Evolutionary conservation across 1,140 invertebrate species (phyloP), one percentile per base, ranked within the genome.

Genomic region (Heliothis virescens): DNA sequence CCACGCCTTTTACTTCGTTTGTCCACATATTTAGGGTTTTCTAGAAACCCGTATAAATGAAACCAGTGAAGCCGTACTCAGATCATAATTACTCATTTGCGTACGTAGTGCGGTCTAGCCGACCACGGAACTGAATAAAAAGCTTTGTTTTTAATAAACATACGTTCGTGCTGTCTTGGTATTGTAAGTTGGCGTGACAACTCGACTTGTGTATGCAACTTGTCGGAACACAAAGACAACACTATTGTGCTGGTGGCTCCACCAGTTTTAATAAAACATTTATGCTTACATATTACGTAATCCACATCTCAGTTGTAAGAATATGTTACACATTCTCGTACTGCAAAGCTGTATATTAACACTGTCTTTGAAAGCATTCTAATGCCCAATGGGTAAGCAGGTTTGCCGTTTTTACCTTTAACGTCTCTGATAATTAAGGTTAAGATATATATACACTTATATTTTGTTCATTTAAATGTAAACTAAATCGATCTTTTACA

Each of bases 1-100:
- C 81, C 82, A 86, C 81, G 83, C 83, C 83, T 81, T 71, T 72
- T 82, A 73, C 80, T 79, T 80, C 79, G 79, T 79, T 80, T 79
- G 62, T 63, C 55, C 78, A 78, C 55, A 75, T 76, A 81, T 76
- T 75, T 62, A 77, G 16, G 69, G 41, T 65, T 80, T 41, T 69
- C 53, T 18, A 47, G 48, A 53, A 41, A 63, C 50, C n/a, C 41
- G 13, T 63, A 69, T 21, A 63, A 55, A 79, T 75, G 62, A 62
- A 72, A 55, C 59, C 53, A 47, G 10, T 48, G 34, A 41, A 13
- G 41, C 16, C 34, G 1, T 48, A 21, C 10, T 60, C 10, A 67
- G n/a, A 48, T 5, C 41, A 5, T 67, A 67, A 67, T 67, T 47
- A 48, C 63, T 26, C 26, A 5, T 26, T 21, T 16, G 9, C 48